Conservation (phyloP, 2,113 vertebrate genomes). For the Rutilus rutilus region DNA sequence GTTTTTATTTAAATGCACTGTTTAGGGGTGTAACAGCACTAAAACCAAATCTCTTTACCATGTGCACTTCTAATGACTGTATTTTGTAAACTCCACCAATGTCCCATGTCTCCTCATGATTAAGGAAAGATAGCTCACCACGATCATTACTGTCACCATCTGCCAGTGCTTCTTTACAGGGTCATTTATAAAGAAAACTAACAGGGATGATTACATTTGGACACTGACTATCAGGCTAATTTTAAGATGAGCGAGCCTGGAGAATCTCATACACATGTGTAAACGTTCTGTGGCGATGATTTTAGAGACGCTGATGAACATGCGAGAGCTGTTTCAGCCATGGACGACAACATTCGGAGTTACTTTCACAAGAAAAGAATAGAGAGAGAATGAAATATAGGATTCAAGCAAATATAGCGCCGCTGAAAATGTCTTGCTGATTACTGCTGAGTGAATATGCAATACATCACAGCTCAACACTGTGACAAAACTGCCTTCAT, state of each 20-base stretch:
- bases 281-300: slow-evolving; percentile 16
- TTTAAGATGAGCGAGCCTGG: slow-evolving; percentile 16
- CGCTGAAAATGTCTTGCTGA: background rate
- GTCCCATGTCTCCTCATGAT: slow-evolving; percentile 50
- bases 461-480: background rate
- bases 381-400: slow-evolving; percentile 4
- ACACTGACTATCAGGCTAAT: background rate
- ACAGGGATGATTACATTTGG: slow-evolving; percentile 43
- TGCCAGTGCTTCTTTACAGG: background rate
- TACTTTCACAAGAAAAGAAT: background rate
- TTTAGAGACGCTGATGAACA: slow-evolving; percentile 35
- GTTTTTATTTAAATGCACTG: slow-evolving; percentile 38
- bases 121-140: slow-evolving; percentile 19
- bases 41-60: slow-evolving; percentile 54
- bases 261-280: slow-evolving; percentile 12
- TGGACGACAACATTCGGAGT: background rate
- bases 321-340: slow-evolving; percentile 11
- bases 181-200: slow-evolving; percentile 53
- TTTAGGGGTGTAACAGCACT: slow-evolving; percentile 50
- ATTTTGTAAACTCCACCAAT: slow-evolving; percentile 60
- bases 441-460: background rate
- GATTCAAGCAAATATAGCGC: background rate
- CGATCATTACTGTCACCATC: slow-evolving; percentile 37
- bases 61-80: slow-evolving; percentile 56
- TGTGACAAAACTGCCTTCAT: background rate